Percentiles rank a stretch among this genome's conserved stretches.
phyloP scores from a whole-genome alignment of 2,113 vertebrate species.

The Rhinolophus sinicus region DNA sequence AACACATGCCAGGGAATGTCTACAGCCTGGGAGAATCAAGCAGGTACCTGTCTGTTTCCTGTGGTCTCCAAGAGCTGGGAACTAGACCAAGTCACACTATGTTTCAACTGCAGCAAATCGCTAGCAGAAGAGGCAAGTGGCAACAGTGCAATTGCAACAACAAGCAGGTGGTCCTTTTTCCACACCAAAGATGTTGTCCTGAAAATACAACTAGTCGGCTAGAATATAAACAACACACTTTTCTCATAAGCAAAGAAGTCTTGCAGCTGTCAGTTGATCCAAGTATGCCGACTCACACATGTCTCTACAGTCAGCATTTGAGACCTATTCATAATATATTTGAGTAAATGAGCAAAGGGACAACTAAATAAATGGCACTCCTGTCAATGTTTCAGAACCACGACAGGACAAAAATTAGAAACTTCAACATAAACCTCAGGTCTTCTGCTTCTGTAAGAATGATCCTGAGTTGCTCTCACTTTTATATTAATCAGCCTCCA shows the following conservation, averaged over 20 bases:
- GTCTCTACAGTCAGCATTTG: background rate
- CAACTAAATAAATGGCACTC: background rate
- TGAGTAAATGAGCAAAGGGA: background rate
- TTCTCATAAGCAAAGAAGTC: background rate
- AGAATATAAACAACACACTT: background rate
- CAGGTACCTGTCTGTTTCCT: conserved; percentile 53
- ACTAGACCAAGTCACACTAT: background rate
- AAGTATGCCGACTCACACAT: background rate
- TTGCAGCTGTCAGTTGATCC: background rate
- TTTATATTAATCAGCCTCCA: background rate
- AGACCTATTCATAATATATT: background rate
- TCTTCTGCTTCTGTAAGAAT: background rate
- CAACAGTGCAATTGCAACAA: background rate
- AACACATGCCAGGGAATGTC: fast-evolving
- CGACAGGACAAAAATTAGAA: background rate
- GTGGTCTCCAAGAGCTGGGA: conserved; percentile 10
- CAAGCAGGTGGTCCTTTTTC: background rate
- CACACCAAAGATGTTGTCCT: background rate
- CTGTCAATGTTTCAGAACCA: background rate
- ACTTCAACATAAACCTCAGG: background rate
- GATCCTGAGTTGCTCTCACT: background rate
- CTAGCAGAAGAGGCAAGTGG: conserved; percentile 39
- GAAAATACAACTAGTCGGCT: background rate
- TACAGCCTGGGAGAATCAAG: background rate
- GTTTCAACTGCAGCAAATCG: background rate